Conservation (phyloP, 2,113 vertebrate species). For the Ivindomyrus marchei region DNA sequence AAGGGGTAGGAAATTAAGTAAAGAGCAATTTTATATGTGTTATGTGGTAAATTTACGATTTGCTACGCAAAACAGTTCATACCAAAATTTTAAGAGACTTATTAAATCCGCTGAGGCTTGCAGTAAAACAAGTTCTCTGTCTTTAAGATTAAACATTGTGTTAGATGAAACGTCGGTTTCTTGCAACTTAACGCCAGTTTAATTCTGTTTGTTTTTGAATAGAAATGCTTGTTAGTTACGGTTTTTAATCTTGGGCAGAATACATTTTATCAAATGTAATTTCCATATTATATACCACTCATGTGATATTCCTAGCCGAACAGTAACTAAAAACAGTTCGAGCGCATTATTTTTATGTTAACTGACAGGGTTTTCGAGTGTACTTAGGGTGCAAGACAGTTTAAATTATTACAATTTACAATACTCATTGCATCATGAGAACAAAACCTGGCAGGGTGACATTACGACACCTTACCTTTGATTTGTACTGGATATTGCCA, state of each 20-base stretch:
- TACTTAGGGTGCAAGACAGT: neutral
- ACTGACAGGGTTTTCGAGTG: neutral
- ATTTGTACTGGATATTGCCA: conserved; percentile 5
- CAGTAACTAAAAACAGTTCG: neutral
- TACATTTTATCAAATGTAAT: neutral
- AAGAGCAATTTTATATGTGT: neutral
- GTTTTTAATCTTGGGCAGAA: neutral
- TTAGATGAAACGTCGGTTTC: neutral
- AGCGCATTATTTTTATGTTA: neutral
- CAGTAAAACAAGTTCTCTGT: neutral
- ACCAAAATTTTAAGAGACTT: neutral
- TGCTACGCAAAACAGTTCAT: neutral
- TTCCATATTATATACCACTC: neutral
- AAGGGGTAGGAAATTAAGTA: neutral
- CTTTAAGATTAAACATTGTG: neutral
- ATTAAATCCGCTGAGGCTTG: neutral
- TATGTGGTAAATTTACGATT: neutral
- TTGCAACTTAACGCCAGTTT: neutral
- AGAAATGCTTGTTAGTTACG: neutral
- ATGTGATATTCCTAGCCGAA: neutral
- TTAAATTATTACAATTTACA: neutral
- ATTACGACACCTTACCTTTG: conserved; percentile 18
- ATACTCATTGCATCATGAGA: neutral
- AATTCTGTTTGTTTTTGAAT: neutral
- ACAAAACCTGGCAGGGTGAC: neutral